phyloP scores from a whole-genome alignment of 2,797 vertebrate genomes.

The Morus bassanus region DNA sequence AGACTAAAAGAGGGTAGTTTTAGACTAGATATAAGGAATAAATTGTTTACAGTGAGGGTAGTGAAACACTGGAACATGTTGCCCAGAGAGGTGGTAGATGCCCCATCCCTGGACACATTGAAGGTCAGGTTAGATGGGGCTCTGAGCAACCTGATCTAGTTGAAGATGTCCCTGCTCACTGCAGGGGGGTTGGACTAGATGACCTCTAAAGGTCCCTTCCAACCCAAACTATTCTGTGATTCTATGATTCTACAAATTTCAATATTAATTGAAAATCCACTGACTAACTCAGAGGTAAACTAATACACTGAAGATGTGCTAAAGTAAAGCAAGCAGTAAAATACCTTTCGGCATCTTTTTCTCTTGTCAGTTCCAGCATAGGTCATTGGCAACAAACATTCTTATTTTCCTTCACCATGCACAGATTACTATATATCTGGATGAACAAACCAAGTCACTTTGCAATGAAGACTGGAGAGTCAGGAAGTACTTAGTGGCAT shows the following conservation, averaged over 20 bases:
- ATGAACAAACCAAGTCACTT: background rate
- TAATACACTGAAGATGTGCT: background rate
- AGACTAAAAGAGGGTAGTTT: no score
- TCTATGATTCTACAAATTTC: background rate
- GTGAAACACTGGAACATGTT: no score
- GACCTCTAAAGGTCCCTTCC: no score
- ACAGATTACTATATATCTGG: background rate
- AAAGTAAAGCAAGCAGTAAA: background rate
- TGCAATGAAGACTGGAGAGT: background rate
- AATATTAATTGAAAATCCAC: background rate
- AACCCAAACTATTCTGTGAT: no score
- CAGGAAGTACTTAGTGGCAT: background rate
- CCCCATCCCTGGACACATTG: no score
- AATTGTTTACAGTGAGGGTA: no score
- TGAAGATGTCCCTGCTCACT: no score
- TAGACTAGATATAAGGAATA: no score
- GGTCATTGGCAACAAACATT: background rate
- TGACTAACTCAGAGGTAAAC: background rate
- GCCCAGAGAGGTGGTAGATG: no score
- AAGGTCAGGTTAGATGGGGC: no score
- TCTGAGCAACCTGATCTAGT: no score
- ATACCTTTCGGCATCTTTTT: background rate
- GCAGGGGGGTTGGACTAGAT: no score
- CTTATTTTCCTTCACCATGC: background rate
- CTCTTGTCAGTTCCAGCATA: background rate